These are phyloP conservation scores for Opisthograptis luteolata DNA, from an alignment of 2,888 invertebrate species.

Conservation along the genomic window DNA sequence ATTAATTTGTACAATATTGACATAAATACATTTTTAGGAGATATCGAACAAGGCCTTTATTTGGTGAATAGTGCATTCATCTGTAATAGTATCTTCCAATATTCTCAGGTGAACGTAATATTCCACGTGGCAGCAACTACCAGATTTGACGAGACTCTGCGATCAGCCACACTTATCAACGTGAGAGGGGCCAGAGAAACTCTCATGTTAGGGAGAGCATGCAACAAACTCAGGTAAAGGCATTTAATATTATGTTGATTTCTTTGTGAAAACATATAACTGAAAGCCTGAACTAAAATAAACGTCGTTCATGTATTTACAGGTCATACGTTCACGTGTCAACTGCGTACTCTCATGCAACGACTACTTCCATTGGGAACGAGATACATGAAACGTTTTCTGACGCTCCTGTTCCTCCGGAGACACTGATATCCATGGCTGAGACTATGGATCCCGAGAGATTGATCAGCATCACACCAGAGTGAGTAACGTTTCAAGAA, in stretches of 20 bases:
- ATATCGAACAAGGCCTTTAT: too few species aligned
- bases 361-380: background rate
- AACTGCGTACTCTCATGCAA: conserved; percentile 70
- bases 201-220: conserved; percentile 10
- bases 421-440: conserved; percentile 15
- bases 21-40: background rate
- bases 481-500: background rate
- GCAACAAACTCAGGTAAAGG: conserved; percentile 12
- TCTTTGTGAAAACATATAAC: too few species aligned
- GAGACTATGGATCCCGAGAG: conserved; percentile 1
- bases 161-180: conserved; percentile 92
- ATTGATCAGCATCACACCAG: background rate
- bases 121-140: conserved; percentile 72
- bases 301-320: background rate
- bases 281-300: background rate
- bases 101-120: conserved; percentile 47
- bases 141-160: conserved; percentile 93
- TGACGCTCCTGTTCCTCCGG: conserved; percentile 3
- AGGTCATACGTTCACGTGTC: conserved; percentile 49
- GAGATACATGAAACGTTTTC: conserved; percentile 23
- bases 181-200: conserved; percentile 91
- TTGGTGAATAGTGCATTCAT: too few species aligned
- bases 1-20: background rate
- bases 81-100: background rate
- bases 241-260: background rate